Base-by-base conservation (phyloP, 2,797 vertebrate genomes). In the Meriones psammophilus region DNA sequence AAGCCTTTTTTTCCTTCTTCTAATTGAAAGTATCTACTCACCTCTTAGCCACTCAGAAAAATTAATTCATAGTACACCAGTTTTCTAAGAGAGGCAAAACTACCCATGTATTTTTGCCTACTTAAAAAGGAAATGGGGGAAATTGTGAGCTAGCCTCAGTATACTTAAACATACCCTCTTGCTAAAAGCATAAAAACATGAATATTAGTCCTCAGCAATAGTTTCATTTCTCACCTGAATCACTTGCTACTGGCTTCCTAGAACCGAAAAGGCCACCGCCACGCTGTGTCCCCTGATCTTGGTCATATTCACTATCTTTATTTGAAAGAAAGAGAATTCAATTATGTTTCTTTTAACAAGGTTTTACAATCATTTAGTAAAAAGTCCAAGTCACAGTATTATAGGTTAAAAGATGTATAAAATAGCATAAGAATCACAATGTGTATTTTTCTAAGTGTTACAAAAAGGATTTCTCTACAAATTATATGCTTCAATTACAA, bases 191-290 rank as follows among this genome's bases (percentile, higher is more conserved):
- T 42, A 36, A 94, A 69, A 68, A 54, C 46, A 95, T 60, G 5
- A 94, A 42, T 78, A 17, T 80, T 88, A 85, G 10, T 20, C 18
- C 18, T 56, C 36, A 83, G 8, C 74, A 94, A 17, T 26, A 80
- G 50, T 50, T 17, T 58, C 71, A 64, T 60, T 91, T 83, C 96
- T 97, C 42, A 98, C 98, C 98, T 97, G 92, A 1, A 89, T 66
- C 68, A 92, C 92, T 62, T 20, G 94, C 39, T 0, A 46, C 0
- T 96, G 94, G 92, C 96, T 96, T 97, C 95, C 77, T 88, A 96
- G 93, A 97, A 79, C 60, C 94, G 92, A 66, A 92, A 88, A 94
- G 36, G 91, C 60, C 2, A 42, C 71, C 54, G 79, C 73, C 28
- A 1, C 68, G 91, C 79, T 88, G 86, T 15, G 36, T 71, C 14